Percentiles rank a stretch among this genome's conserved stretches.
phyloP scores from a whole-genome alignment of 2,888 invertebrate genomes.

The Harpagoxenus sublaevis region DNA sequence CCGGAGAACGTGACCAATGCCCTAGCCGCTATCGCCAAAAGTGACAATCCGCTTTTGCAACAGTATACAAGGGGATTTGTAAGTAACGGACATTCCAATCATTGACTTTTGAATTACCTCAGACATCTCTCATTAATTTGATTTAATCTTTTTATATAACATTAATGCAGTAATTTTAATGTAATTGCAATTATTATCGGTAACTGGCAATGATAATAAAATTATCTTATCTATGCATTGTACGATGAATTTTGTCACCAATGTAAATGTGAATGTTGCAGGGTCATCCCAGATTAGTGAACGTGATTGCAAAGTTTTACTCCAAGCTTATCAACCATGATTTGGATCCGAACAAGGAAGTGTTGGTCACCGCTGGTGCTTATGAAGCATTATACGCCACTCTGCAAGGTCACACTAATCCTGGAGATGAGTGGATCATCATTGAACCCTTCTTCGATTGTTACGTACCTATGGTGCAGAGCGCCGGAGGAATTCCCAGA shows the following conservation, averaged over 20 bases:
- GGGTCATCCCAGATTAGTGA: slow-evolving; percentile 97
- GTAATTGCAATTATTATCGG: neutral
- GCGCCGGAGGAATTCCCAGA: slow-evolving; percentile 94
- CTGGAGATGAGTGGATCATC: slow-evolving; percentile 97
- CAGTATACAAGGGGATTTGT: slow-evolving; percentile 98
- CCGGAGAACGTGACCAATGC: slow-evolving; percentile 94
- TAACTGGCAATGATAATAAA: neutral
- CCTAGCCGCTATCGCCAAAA: slow-evolving; percentile 89
- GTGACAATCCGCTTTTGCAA: slow-evolving; percentile 92
- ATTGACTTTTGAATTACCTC: neutral
- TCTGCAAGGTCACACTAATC: slow-evolving; percentile 95
- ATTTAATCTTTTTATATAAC: slow-evolving; percentile 2
- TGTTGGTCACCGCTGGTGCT: slow-evolving; percentile 96
- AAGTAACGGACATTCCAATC: slow-evolving; percentile 85
- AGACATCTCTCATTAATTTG: neutral
- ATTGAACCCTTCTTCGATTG: slow-evolving; percentile 99
- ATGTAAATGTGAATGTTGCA: slow-evolving; percentile 85
- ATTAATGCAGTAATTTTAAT: neutral
- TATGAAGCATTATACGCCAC: slow-evolving; percentile 97
- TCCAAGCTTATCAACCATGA: slow-evolving; percentile 91
- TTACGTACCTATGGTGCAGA: slow-evolving; percentile 97
- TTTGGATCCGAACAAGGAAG: slow-evolving; percentile 95
- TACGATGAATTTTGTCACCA: neutral
- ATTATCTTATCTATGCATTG: neutral
- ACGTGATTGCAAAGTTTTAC: slow-evolving; percentile 94